These are phyloP conservation scores for Neotragus moschatus DNA, from an alignment of 2,113 vertebrate genomes.

Conservation along the genomic window DNA sequence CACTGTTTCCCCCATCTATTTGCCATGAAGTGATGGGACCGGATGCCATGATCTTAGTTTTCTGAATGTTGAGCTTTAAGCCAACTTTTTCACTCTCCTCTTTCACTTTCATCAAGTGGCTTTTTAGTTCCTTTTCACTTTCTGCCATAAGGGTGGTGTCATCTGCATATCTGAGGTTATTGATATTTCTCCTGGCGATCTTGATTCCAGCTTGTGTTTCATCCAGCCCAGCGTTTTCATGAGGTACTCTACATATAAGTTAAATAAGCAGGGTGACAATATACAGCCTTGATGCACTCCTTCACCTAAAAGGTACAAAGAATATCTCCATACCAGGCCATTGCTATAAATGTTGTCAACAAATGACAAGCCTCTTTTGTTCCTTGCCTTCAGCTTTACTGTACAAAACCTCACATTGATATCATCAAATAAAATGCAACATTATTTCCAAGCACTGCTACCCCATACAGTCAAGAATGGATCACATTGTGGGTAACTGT, in stretches of 20 bases:
- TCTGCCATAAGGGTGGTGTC: background rate
- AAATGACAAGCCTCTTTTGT: background rate
- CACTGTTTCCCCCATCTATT: background rate
- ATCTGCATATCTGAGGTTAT: background rate
- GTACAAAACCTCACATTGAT: background rate
- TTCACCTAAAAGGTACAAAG: background rate
- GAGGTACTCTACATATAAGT: background rate
- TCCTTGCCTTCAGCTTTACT: background rate
- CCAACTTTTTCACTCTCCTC: background rate
- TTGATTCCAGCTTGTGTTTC: background rate
- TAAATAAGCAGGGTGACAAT: background rate
- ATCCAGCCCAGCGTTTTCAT: background rate
- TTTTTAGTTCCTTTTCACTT: background rate
- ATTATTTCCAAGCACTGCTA: background rate
- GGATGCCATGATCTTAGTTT: background rate
- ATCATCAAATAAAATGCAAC: constrained; percentile 16
- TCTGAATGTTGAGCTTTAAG: background rate
- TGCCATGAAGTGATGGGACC: background rate
- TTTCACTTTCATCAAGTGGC: background rate
- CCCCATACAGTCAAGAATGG: background rate
- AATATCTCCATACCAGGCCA: background rate
- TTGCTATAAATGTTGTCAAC: background rate
- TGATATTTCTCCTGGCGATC: background rate
- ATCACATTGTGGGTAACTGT: constrained; percentile 20
- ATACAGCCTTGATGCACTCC: background rate